These are phyloP conservation scores for Leptodactylus fallax DNA, from an alignment of 2,797 vertebrate genomes.

Conservation along the genomic window DNA sequence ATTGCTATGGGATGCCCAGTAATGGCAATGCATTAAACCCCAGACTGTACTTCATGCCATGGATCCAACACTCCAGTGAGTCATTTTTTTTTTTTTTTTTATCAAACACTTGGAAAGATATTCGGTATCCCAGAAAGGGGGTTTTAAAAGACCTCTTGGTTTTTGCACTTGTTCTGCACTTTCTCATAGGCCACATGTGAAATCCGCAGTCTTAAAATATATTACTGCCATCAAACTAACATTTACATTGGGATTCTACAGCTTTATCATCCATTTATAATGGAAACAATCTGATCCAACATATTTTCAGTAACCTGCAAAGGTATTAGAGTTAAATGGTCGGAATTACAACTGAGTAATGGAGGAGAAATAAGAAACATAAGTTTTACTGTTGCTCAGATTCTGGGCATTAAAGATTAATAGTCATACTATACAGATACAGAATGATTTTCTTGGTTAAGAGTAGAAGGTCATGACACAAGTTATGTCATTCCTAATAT, in stretches of 20 bases:
- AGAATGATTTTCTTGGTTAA: background rate
- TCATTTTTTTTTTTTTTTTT: background rate
- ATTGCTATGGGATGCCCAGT: background rate
- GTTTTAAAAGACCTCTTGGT: background rate
- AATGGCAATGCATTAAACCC: background rate
- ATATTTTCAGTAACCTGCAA: constrained; percentile 5
- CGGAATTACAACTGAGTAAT: background rate
- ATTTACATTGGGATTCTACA: constrained; percentile 26
- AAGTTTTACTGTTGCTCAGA: constrained; percentile 4
- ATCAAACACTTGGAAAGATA: background rate
- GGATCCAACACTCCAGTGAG: background rate
- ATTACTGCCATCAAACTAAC: constrained; percentile 26
- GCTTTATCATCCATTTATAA: constrained; percentile 10
- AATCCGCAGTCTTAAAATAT: constrained; percentile 6
- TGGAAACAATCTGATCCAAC: constrained; percentile 2
- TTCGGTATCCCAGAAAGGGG: background rate
- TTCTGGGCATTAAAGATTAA: background rate
- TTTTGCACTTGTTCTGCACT: background rate
- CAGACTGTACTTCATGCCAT: background rate
- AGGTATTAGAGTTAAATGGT: background rate
- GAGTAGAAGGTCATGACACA: background rate
- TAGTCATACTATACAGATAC: background rate
- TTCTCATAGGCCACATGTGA: background rate
- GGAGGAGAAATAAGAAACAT: background rate
- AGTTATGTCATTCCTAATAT: background rate